A percentile compares a stretch with the other conserved stretches of the same genome.
phyloP scores from a whole-genome alignment of 2,113 vertebrate species.

The Blennius ocellaris region DNA sequence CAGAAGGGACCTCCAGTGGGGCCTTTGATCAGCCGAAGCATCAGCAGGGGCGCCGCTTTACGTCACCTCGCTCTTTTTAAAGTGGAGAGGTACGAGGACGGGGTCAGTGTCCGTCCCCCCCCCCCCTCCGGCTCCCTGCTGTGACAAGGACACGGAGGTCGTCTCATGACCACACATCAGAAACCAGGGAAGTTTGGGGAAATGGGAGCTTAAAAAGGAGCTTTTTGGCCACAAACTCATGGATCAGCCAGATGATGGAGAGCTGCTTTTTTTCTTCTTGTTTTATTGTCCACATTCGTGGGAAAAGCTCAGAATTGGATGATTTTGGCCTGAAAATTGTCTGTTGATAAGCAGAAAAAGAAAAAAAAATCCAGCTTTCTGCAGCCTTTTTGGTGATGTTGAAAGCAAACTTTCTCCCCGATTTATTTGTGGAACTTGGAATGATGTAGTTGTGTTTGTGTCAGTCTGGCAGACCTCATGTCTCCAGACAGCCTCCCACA shows the following conservation, averaged over 20 bases:
- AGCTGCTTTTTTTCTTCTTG: too few species aligned
- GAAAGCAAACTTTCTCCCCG: constrained; percentile 26
- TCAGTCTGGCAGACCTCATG: constrained; percentile 54
- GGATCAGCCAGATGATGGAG: too few species aligned
- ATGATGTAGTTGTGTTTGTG: constrained; percentile 59
- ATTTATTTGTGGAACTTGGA: constrained; percentile 45
- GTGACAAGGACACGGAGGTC: constrained; percentile 13
- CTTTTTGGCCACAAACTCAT: too few species aligned
- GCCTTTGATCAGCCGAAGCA: constrained; percentile 43
- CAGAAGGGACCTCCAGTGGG: constrained; percentile 32
- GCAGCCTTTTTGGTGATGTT: not conserved
- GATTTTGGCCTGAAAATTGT: too few species aligned
- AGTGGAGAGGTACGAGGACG: constrained; percentile 4
- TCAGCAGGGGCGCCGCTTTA: not conserved
- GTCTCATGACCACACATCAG: constrained; percentile 41
- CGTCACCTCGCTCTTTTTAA: constrained; percentile 7
- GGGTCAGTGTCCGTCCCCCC: constrained; percentile 21
- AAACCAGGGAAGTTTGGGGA: not conserved
- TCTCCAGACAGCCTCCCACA: constrained; percentile 61
- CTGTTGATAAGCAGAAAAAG: not conserved
- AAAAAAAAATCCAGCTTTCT: not conserved
- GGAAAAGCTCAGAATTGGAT: not conserved
- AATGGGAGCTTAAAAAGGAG: not conserved
- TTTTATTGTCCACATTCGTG: too few species aligned
- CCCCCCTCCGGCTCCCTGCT: constrained; percentile 19